These are phyloP conservation scores for Craterocephalus amniculus DNA, from an alignment of 2,797 vertebrate genomes.

Conservation along the genomic window DNA sequence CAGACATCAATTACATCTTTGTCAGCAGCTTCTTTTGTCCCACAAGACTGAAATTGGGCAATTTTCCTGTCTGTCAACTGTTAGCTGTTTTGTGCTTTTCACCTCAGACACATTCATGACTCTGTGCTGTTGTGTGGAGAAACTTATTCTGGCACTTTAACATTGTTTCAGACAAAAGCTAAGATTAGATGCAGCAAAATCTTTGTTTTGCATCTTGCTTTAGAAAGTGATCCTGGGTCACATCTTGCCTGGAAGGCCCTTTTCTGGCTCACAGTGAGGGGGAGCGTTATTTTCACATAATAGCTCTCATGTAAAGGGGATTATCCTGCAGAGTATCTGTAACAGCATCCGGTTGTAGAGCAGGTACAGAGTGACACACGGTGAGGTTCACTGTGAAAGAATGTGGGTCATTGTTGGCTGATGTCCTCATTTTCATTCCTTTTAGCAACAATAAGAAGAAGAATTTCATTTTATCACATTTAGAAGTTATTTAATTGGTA, in stretches of 20 bases:
- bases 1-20: conserved; percentile 75
- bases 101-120: conserved; percentile 24
- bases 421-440: not conserved
- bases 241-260: not conserved
- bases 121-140: conserved; percentile 3
- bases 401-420: conserved; percentile 20
- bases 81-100: conserved; percentile 47
- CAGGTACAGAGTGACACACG: conserved; percentile 28
- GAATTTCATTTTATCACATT: conserved; percentile 2
- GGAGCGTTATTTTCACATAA: conserved; percentile 9
- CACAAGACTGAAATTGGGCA: conserved; percentile 69
- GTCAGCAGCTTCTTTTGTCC: conserved; percentile 74
- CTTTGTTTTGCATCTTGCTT: not conserved
- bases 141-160: conserved; percentile 5
- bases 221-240: not conserved
- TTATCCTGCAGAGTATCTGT: conserved; percentile 47
- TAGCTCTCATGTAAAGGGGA: conserved; percentile 21
- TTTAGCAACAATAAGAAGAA: not conserved
- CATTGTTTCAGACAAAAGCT: not conserved
- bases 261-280: not conserved
- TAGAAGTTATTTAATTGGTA: not conserved
- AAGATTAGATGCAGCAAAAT: not conserved
- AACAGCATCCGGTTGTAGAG: conserved; percentile 35
- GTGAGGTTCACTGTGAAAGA: conserved; percentile 3
- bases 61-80: conserved; percentile 79